phyloP scores from a whole-genome alignment of 2,797 vertebrate genomes.

The Cichlasoma orientale region DNA sequence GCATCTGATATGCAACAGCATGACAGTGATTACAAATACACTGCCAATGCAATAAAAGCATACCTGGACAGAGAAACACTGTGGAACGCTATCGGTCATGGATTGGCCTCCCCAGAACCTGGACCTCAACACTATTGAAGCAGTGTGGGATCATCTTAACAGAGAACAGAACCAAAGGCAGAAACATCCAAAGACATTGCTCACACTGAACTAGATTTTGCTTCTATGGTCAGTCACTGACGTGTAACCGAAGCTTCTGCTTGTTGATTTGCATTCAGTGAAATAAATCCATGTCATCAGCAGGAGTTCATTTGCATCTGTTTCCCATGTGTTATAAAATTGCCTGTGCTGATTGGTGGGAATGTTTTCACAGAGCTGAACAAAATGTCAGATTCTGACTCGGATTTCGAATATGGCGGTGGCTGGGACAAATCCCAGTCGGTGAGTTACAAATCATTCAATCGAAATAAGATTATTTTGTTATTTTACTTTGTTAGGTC shows the following conservation, averaged over 20 bases:
- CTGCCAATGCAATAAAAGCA: background rate
- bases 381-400: slow-evolving; percentile 60
- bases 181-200: background rate
- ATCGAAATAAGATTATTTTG: background rate
- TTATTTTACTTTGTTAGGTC: background rate
- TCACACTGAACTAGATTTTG: background rate
- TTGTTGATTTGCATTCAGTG: background rate
- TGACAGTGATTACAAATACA: background rate
- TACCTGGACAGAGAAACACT: background rate
- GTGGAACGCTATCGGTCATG: background rate
- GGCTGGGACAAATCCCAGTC: background rate
- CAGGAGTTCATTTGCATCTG: background rate
- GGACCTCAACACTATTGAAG: background rate
- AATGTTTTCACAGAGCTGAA: slow-evolving; percentile 37
- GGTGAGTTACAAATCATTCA: slow-evolving; percentile 31
- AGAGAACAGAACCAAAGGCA: background rate
- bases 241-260: background rate
- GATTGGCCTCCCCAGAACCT: background rate
- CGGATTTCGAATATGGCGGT: slow-evolving; percentile 12
- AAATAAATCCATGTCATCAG: background rate
- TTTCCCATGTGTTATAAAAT: background rate
- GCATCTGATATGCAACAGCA: background rate
- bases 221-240: background rate
- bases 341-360: background rate
- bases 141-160: background rate